These are phyloP conservation scores for Branchinecta lynchi DNA, from an alignment of 1,140 invertebrate species.

Conservation along the genomic window DNA sequence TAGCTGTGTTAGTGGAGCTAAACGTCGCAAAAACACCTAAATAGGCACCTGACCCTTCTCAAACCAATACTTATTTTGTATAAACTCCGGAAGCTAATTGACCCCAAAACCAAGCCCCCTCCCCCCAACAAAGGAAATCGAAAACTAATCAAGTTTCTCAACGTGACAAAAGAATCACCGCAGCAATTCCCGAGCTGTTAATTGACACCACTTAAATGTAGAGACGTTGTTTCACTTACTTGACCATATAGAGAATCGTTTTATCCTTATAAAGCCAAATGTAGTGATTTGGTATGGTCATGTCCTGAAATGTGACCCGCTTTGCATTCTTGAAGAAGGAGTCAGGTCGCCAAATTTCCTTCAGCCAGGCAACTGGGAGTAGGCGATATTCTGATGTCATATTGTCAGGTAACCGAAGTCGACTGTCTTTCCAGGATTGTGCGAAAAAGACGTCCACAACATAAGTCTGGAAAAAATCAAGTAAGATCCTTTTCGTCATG, in stretches of 20 bases:
- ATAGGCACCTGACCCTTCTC: too few species aligned
- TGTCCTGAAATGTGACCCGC: conserved; percentile 38
- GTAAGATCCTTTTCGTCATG: background rate
- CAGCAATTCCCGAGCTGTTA: too few species aligned
- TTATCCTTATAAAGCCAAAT: conserved; percentile 80
- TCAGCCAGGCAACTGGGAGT: conserved; percentile 27
- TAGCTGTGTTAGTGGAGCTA: too few species aligned
- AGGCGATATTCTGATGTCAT: conserved; percentile 29
- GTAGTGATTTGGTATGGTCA: conserved; percentile 86
- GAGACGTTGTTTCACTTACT: conserved; percentile 39
- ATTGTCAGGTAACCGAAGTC: conserved; percentile 26
- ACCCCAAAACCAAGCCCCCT: too few species aligned
- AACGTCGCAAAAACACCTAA: too few species aligned
- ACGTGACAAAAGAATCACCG: too few species aligned
- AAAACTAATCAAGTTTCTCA: too few species aligned
- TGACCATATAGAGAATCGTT: conserved; percentile 75
- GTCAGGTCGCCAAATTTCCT: conserved; percentile 27
- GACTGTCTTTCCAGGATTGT: conserved; percentile 28
- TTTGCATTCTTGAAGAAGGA: conserved; percentile 29
- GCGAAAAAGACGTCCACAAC: conserved; percentile 29
- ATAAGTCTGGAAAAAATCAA: conserved; percentile 25
- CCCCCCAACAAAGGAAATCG: too few species aligned
- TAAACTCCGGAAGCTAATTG: too few species aligned
- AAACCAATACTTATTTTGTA: too few species aligned
- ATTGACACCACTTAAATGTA: background rate